phyloP scores from a whole-genome alignment of 2,113 vertebrate genomes.

The Clarias batrachus region DNA sequence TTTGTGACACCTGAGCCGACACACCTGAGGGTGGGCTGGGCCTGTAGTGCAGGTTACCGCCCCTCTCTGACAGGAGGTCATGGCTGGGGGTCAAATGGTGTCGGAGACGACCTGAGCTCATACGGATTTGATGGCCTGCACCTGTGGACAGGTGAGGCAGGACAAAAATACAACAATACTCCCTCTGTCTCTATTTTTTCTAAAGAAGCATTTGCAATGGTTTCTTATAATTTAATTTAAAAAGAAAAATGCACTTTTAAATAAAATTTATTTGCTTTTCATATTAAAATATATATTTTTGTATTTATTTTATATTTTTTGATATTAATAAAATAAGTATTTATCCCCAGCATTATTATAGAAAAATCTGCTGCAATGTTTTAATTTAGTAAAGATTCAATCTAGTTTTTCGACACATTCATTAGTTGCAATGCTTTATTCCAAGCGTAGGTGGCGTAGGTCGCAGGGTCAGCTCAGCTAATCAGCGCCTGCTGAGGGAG shows the following conservation, averaged over 20 bases:
- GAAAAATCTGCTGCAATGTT: too few relatives aligned
- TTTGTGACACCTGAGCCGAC: conserved; percentile 90
- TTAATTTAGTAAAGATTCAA: too few relatives aligned
- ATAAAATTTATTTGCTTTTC: neutral
- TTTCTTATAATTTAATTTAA: neutral
- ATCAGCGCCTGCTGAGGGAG: conserved; percentile 82
- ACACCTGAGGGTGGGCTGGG: conserved; percentile 94
- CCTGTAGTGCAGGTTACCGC: conserved; percentile 81
- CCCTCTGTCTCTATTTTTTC: neutral
- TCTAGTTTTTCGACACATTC: neutral
- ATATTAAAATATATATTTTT: neutral
- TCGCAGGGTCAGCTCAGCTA: conserved; percentile 85
- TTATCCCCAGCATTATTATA: too few relatives aligned
- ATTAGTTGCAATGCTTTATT: neutral
- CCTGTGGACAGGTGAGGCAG: conserved; percentile 86
- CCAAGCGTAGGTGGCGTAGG: conserved; percentile 79
- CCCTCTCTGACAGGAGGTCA: conserved; percentile 87
- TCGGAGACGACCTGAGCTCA: conserved; percentile 90
- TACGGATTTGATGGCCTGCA: conserved; percentile 94
- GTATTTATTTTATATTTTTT: neutral
- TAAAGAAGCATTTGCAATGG: neutral
- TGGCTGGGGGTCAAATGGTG: conserved; percentile 87
- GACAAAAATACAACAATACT: neutral
- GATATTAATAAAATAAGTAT: too few relatives aligned
- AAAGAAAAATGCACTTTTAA: too few relatives aligned